phyloP scores from a whole-genome alignment of 1,140 invertebrate species.

The Tigriopus japonicus region DNA sequence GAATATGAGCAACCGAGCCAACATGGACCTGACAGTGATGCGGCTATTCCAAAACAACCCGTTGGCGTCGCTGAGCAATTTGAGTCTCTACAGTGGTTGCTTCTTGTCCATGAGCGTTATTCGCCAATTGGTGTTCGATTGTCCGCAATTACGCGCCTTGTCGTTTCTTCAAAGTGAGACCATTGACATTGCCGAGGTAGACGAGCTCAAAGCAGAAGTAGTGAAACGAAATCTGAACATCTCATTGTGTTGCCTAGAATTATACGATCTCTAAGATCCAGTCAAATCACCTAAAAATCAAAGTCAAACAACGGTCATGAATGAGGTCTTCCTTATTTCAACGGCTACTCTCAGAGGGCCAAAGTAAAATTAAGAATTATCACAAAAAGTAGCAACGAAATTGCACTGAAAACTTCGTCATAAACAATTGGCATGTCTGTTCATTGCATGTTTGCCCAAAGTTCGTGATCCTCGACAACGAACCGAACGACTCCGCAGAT shows the following conservation, averaged over 20 bases:
- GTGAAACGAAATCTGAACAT: not conserved
- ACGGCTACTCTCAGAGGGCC: too few relatives aligned
- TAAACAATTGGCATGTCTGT: too few relatives aligned
- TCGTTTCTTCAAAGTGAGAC: not conserved
- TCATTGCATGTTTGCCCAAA: too few relatives aligned
- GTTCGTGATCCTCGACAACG: too few relatives aligned
- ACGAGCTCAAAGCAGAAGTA: not conserved
- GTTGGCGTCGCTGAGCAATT: not conserved
- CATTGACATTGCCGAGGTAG: not conserved
- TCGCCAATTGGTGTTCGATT: not conserved
- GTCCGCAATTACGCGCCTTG: not conserved
- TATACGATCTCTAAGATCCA: not conserved
- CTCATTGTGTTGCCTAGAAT: not conserved
- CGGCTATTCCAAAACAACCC: not conserved
- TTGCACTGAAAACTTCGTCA: too few relatives aligned
- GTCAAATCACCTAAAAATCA: too few relatives aligned
- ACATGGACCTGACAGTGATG: not conserved
- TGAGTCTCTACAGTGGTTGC: slow-evolving; percentile 3
- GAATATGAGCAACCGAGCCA: not conserved
- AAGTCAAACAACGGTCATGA: too few relatives aligned
- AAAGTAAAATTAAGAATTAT: too few relatives aligned
- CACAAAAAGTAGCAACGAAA: too few relatives aligned
- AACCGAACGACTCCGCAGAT: too few relatives aligned
- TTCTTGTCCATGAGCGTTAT: slow-evolving; percentile 2
- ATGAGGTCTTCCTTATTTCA: too few relatives aligned